phyloP scores from a whole-genome alignment of 2,888 invertebrate species.

The Andrena flavipes region DNA sequence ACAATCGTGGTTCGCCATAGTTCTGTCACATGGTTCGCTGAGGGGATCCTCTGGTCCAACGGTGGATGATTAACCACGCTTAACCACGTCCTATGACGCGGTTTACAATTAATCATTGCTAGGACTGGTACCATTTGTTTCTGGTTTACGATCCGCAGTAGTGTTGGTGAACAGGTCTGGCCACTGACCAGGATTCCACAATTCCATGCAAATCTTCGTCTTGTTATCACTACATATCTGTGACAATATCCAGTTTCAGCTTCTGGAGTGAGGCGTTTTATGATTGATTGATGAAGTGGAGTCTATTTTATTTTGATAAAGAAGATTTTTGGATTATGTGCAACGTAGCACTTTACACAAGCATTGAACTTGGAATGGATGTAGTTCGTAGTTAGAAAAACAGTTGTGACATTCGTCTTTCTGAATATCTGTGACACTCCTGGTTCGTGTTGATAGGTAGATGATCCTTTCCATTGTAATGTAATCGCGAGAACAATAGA shows the following conservation, averaged over 20 bases:
- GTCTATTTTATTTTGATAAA: too few species aligned
- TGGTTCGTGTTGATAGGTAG: too few species aligned
- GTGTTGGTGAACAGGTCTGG: background rate
- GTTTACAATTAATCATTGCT: constrained; percentile 59
- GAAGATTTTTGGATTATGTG: too few species aligned
- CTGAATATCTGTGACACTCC: too few species aligned
- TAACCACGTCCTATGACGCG: constrained; percentile 53
- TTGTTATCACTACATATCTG: background rate
- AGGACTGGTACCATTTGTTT: constrained; percentile 54
- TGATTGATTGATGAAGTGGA: too few species aligned
- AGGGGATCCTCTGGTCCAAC: constrained; percentile 41
- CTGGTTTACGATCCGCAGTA: constrained; percentile 15
- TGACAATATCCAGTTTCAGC: too few species aligned
- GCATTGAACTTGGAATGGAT: too few species aligned
- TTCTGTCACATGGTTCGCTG: constrained; percentile 61
- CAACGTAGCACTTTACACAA: too few species aligned
- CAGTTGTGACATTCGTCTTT: too few species aligned
- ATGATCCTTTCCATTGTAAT: constrained; percentile 3
- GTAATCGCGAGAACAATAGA: constrained; percentile 12
- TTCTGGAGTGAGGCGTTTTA: too few species aligned
- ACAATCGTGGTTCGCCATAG: constrained; percentile 70
- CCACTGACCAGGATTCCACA: background rate
- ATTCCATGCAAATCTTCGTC: background rate
- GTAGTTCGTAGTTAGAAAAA: too few species aligned
- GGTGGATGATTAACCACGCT: constrained; percentile 65